Evolutionary conservation across 2,113 vertebrate genomes (phyloP).

Genomic region (Caranx melampygus): DNA sequence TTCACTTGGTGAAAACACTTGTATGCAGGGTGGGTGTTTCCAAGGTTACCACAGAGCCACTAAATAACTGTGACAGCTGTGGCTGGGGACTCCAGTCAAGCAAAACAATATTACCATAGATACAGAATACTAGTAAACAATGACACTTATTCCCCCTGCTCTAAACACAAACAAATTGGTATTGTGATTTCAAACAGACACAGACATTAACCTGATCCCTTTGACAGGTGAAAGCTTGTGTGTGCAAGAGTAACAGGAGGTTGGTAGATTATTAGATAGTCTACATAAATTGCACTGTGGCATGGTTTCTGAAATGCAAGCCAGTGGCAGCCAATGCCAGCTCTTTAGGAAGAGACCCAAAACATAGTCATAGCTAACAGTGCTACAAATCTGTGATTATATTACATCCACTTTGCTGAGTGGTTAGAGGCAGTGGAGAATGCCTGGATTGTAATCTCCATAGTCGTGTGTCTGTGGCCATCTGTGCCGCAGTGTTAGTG

Average conservation of each 20-base stretch:
- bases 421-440: slow-evolving; percentile 61
- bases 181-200: slow-evolving; percentile 42
- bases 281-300: slow-evolving; percentile 17
- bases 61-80: slow-evolving; percentile 81
- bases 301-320: slow-evolving; percentile 28
- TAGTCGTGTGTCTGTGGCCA: slow-evolving; percentile 68
- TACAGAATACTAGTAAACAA: slow-evolving; percentile 66
- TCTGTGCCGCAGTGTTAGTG: slow-evolving; percentile 77
- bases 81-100: slow-evolving; percentile 75
- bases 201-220: slow-evolving; percentile 19
- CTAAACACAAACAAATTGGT: slow-evolving; percentile 55
- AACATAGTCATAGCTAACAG: slow-evolving; percentile 37
- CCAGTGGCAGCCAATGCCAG: slow-evolving; percentile 19
- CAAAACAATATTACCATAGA: slow-evolving; percentile 73
- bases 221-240: slow-evolving; percentile 21
- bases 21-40: slow-evolving; percentile 74
- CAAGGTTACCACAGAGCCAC: slow-evolving; percentile 78
- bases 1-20: slow-evolving; percentile 72
- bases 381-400: slow-evolving; percentile 55
- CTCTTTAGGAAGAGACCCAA: slow-evolving; percentile 53
- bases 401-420: slow-evolving; percentile 56
- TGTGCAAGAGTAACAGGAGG: slow-evolving; percentile 19
- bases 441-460: slow-evolving; percentile 71
- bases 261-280: slow-evolving; percentile 18
- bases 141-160: slow-evolving; percentile 45